These are phyloP conservation scores for Lagocephalus sceleratus DNA, from an alignment of 2,797 vertebrate species.

Conservation along the genomic window DNA sequence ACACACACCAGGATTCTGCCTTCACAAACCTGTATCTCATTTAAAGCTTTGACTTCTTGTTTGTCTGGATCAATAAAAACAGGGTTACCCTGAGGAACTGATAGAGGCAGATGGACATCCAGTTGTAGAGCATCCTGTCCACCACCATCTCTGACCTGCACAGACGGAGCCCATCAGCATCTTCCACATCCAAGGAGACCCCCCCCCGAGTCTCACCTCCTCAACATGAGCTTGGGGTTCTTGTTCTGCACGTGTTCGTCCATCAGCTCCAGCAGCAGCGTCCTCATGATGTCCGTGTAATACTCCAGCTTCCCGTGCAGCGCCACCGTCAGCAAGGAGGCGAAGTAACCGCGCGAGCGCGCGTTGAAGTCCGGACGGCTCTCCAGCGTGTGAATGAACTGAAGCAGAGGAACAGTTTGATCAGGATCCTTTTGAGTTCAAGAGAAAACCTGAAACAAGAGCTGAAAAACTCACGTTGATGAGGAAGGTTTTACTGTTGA, in stretches of 20 bases:
- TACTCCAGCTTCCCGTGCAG: constrained; percentile 97
- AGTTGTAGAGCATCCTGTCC: constrained; percentile 98
- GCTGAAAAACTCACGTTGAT: constrained; percentile 78
- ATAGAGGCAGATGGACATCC: constrained; percentile 99
- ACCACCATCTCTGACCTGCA: constrained; percentile 92
- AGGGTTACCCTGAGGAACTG: constrained; percentile 90
- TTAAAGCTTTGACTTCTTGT: too few relatives aligned
- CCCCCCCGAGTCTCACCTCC: constrained; percentile 76
- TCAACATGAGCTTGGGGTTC: constrained; percentile 96
- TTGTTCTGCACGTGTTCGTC: constrained; percentile 91
- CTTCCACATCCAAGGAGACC: not conserved
- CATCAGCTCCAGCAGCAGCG: constrained; percentile 92
- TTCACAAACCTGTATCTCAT: not conserved
- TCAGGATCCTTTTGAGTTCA: not conserved
- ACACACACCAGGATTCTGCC: not conserved
- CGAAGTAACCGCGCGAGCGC: constrained; percentile 89
- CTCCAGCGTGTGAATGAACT: constrained; percentile 97
- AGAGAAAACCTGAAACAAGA: too few relatives aligned
- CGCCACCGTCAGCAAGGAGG: constrained; percentile 92
- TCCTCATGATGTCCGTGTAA: constrained; percentile 96
- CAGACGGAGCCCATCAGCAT: not conserved
- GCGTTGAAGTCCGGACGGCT: constrained; percentile 91
- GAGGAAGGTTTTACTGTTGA: constrained; percentile 97
- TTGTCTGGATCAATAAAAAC: not conserved
- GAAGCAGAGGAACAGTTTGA: not conserved